Percentiles rank a stretch among this genome's conserved stretches.
Conservation (phyloP, 1,140 invertebrate species). For the Luehdorfia chinensis region DNA sequence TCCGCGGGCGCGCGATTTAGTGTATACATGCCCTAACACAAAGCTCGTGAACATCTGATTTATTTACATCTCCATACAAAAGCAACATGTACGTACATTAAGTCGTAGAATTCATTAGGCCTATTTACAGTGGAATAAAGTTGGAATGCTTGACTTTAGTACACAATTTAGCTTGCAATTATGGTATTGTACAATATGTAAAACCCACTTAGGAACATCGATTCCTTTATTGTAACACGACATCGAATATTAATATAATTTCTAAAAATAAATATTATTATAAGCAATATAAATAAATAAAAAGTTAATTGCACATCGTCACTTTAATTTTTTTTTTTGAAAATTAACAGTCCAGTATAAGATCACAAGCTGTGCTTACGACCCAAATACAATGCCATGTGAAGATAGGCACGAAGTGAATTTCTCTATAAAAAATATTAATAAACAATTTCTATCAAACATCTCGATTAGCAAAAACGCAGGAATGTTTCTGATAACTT, state of each 20-base stretch:
- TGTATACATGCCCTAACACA: slow-evolving; percentile 40
- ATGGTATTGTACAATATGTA: slow-evolving; percentile 56
- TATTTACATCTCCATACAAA: slow-evolving; percentile 70
- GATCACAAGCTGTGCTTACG: slow-evolving; percentile 53
- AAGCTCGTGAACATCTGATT: slow-evolving; percentile 24
- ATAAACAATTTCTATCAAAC: slow-evolving; percentile 23
- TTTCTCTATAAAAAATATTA: slow-evolving; percentile 26
- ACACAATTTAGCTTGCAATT: slow-evolving; percentile 57
- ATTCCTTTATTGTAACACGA: slow-evolving; percentile 57
- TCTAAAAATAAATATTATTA: slow-evolving; percentile 73
- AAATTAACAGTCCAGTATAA: slow-evolving; percentile 39
- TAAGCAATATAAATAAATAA: slow-evolving; percentile 72
- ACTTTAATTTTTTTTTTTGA: slow-evolving; percentile 64
- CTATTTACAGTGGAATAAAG: slow-evolving; percentile 76
- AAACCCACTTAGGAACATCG: slow-evolving; percentile 68
- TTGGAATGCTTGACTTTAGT: slow-evolving; percentile 72
- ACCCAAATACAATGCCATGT: slow-evolving; percentile 29
- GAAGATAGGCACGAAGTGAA: slow-evolving; percentile 45
- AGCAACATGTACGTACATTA: slow-evolving; percentile 67
- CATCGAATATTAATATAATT: slow-evolving; percentile 56
- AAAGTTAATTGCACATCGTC: slow-evolving; percentile 68
- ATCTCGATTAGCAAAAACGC: slow-evolving; percentile 42
- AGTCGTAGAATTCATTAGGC: slow-evolving; percentile 67
- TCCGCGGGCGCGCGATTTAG: slow-evolving; percentile 37
- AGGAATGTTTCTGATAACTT: slow-evolving; percentile 67